A percentile compares a stretch with the other conserved stretches of the same genome.
Conservation (phyloP, 2,113 vertebrate genomes). For the Spea bombifrons region DNA sequence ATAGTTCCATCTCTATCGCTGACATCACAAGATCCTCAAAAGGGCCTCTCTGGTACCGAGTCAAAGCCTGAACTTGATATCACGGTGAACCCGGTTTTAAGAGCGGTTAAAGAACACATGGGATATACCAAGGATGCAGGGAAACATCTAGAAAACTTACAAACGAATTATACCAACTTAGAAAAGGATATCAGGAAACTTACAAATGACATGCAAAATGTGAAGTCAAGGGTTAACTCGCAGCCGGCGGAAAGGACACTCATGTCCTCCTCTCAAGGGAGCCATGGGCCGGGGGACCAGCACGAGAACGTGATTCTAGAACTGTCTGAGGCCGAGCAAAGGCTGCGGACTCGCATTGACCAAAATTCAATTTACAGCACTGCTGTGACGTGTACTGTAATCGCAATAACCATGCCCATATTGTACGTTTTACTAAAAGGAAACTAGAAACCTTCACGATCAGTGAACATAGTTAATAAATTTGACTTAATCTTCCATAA, state of each 20-base stretch:
- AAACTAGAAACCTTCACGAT: constrained; percentile 54
- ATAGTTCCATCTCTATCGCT: constrained; percentile 56
- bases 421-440: constrained; percentile 83
- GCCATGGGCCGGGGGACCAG: constrained; percentile 58
- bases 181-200: constrained; percentile 62
- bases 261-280: constrained; percentile 46
- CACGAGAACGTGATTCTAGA: constrained; percentile 60
- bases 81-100: constrained; percentile 62
- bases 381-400: constrained; percentile 67
- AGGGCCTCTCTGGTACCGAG: neutral
- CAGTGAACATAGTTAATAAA: too few relatives aligned
- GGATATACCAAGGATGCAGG: constrained; percentile 66
- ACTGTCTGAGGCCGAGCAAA: constrained; percentile 72
- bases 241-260: constrained; percentile 47
- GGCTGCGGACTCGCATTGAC: constrained; percentile 74
- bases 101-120: constrained; percentile 70
- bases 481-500: too few relatives aligned
- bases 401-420: constrained; percentile 73
- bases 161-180: constrained; percentile 64
- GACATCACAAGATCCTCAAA: constrained; percentile 47
- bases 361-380: constrained; percentile 76
- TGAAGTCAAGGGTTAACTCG: constrained; percentile 59
- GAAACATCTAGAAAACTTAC: constrained; percentile 66
- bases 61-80: constrained; percentile 41
- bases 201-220: constrained; percentile 59